Percentiles rank a stretch among this genome's conserved stretches.
Conservation (phyloP, 2,113 vertebrate species). For the Nothocercus julius region DNA sequence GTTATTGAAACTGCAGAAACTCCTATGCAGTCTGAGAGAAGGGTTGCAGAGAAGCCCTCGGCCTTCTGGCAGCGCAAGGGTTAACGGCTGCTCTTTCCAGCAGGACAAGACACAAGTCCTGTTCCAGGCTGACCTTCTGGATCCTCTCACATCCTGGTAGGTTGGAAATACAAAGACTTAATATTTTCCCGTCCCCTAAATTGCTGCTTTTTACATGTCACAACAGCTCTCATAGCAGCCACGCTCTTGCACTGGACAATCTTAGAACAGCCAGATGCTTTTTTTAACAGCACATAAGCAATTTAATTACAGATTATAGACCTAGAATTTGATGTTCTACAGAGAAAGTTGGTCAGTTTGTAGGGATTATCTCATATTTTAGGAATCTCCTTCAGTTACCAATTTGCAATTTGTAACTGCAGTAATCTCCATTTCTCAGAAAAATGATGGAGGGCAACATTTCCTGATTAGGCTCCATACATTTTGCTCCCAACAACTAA, state of each 20-base stretch:
- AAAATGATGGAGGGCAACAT: neutral
- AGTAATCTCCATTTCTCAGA: constrained; percentile 48
- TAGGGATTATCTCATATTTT: constrained; percentile 70
- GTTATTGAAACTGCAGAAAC: neutral
- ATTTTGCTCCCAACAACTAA: neutral
- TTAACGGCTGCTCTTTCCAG: neutral
- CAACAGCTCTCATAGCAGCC: neutral
- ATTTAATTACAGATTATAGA: constrained; percentile 65
- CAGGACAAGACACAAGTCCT: neutral
- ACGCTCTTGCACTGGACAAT: neutral
- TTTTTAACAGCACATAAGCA: constrained; percentile 60
- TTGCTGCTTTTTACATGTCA: neutral
- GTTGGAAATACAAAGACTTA: neutral
- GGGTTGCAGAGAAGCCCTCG: neutral
- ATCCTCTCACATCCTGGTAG: neutral
- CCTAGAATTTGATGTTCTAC: constrained; percentile 65
- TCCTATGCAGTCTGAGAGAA: neutral
- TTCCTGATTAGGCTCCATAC: constrained; percentile 49
- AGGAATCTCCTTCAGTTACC: constrained; percentile 59
- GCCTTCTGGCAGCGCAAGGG: neutral
- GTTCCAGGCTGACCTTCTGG: neutral
- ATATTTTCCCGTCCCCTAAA: neutral
- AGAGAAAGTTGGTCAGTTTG: constrained; percentile 37
- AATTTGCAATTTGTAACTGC: constrained; percentile 61
- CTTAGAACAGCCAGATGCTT: constrained; percentile 30